Evolutionary conservation across 1,140 invertebrate species (phyloP).

Genomic region (Aphelenchoides besseyi): DNA sequence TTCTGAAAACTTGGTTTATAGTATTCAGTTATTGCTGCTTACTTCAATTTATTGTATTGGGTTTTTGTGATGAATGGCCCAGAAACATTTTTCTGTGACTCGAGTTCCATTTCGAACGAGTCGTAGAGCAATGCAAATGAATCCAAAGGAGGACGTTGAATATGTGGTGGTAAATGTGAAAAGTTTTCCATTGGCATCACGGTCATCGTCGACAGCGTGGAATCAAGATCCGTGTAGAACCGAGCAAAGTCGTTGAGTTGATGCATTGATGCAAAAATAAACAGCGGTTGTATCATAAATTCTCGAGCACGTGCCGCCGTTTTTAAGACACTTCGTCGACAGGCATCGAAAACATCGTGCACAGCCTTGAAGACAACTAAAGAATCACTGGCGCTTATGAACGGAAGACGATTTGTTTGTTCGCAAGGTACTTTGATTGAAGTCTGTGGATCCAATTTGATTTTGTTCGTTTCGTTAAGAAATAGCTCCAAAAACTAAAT

Average conservation of each 20-base stretch:
- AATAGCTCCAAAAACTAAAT: constrained; percentile 7
- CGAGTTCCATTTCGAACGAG: constrained; percentile 1
- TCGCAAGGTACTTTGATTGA: background rate
- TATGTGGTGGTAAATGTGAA: background rate
- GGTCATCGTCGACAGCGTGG: background rate
- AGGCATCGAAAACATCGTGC: background rate
- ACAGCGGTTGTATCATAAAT: constrained; percentile 6
- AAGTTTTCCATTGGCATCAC: background rate
- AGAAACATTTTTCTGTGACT: background rate
- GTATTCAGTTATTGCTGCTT: background rate
- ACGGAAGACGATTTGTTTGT: background rate
- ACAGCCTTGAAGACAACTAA: background rate
- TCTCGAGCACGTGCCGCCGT: background rate
- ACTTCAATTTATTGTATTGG: constrained; percentile 16
- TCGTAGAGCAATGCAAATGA: background rate
- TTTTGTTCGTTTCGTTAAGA: background rate
- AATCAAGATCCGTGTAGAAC: background rate
- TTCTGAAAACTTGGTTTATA: background rate
- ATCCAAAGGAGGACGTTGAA: background rate
- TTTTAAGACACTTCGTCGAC: background rate
- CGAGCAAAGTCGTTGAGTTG: background rate
- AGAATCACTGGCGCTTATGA: background rate
- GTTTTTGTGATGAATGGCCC: background rate
- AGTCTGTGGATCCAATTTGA: background rate
- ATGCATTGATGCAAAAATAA: background rate